Evolutionary conservation across 1,140 invertebrate genomes (phyloP).

Genomic region (Anoplolepis gracilipes): DNA sequence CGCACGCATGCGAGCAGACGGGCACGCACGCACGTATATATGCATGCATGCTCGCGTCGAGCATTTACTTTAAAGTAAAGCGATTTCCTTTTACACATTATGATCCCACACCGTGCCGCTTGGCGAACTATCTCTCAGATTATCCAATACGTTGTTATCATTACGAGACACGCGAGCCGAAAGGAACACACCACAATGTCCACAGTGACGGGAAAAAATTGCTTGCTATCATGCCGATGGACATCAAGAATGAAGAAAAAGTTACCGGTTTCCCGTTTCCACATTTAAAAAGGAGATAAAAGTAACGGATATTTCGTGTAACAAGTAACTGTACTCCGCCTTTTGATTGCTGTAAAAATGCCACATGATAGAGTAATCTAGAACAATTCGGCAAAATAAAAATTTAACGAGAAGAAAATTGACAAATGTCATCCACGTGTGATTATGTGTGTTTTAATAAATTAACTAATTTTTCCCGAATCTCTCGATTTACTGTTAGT

Average conservation of each 20-base stretch:
- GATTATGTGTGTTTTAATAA: neutral
- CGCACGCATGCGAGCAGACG: constrained; percentile 33
- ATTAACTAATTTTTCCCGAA: neutral
- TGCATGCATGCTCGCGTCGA: constrained; percentile 53
- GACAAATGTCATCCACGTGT: neutral
- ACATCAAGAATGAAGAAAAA: constrained; percentile 23
- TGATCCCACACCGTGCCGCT: constrained; percentile 76
- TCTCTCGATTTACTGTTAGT: no score
- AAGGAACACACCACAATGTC: constrained; percentile 36
- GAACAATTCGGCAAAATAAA: neutral
- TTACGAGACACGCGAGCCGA: constrained; percentile 71
- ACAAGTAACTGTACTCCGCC: no score
- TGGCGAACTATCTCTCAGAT: constrained; percentile 67
- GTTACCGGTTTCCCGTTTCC: constrained; percentile 21
- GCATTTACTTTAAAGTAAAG: constrained; percentile 81
- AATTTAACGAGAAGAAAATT: neutral
- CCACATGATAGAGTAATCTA: neutral
- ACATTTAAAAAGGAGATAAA: neutral
- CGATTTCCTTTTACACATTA: constrained; percentile 81
- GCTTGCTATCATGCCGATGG: constrained; percentile 57
- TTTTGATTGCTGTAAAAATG: neutral
- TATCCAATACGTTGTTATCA: constrained; percentile 70
- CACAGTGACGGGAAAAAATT: constrained; percentile 61
- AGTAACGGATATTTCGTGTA: neutral
- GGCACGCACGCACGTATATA: constrained; percentile 71